Conservation (phyloP, 2,888 invertebrate species). For the Agrochola circellaris region DNA sequence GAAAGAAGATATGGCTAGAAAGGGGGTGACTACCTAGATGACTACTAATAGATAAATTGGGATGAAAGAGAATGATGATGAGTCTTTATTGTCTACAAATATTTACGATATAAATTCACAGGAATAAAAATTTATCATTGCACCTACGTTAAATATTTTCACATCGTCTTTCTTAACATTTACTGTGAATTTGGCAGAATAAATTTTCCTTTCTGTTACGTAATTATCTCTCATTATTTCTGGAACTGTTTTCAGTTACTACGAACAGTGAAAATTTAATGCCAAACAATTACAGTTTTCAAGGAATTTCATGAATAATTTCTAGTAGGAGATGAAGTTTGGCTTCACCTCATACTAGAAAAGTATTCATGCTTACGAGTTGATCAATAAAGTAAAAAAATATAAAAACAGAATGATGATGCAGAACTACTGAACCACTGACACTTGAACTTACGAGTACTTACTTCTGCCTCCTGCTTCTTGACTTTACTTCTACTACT, state of each 20-base stretch:
- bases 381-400: neutral
- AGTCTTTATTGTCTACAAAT: neutral
- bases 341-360: too few species aligned
- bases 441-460: too few species aligned
- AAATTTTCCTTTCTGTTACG: neutral
- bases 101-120: neutral
- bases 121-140: neutral
- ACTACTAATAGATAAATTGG: neutral
- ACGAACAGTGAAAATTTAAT: constrained; percentile 2
- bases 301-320: neutral
- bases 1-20: neutral
- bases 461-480: too few species aligned
- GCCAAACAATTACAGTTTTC: neutral
- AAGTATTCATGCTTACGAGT: neutral
- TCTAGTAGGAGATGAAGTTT: neutral
- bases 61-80: neutral
- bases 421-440: neutral
- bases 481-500: too few species aligned
- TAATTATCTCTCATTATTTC: neutral
- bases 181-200: neutral
- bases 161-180: neutral
- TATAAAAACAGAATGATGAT: neutral
- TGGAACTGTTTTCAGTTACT: constrained; percentile 10
- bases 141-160: neutral
- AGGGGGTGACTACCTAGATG: neutral